Base-by-base conservation (phyloP, 2,113 vertebrate species). In the Melanotaenia duboulayi region DNA sequence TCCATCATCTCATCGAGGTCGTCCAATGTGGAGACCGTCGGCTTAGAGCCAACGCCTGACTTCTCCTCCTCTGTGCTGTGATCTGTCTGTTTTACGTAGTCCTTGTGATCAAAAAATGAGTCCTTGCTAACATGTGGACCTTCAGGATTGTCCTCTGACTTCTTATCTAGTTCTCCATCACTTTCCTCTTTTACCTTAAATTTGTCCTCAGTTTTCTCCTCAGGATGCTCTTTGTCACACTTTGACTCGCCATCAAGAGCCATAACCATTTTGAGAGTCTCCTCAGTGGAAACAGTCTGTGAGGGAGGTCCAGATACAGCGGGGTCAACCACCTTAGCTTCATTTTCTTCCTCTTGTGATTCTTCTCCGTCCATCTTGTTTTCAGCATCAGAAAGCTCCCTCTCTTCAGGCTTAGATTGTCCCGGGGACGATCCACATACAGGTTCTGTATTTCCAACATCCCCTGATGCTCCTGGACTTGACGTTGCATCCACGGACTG, bases 1-100 rank as follows among this genome's bases (percentile, higher is more conserved):
- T 92, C 90, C 91, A 92, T 92, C 83, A 91, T 87, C 78, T 92
- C 88, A 40, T 92, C 91, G 0, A 91, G 78, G 64, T 89, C 78
- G 1, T 71, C 48, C 0, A n/a, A 51, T 4, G 59, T 28, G 11
- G 78, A 62, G 25, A 39, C 60, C n/a, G 0, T 62, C 16, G 16
- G 2, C 0, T 79, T 71, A 37, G n/a, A 20, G 25, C 2, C 19
- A 0, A 7, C 0, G 3, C 54, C 0, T 7, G 28, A 50, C 8
- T 10, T 56, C 24, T n/a, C 24, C 28, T 35, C 8, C 1, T 76
- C 65, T 13, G 12, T 13, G 11, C 50, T 16, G 16, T 20, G 22
- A 2, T 55, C 62, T 11, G 28, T 61, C 56, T 72, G 20, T 24
- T 37, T 50, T 19, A 0, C n/a, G 48, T 71, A 65, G 0, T 75